Evolutionary conservation across 2,113 vertebrate genomes (phyloP), one percentile per base, ranked within the genome.

Genomic region (Fregetta grallaria): DNA sequence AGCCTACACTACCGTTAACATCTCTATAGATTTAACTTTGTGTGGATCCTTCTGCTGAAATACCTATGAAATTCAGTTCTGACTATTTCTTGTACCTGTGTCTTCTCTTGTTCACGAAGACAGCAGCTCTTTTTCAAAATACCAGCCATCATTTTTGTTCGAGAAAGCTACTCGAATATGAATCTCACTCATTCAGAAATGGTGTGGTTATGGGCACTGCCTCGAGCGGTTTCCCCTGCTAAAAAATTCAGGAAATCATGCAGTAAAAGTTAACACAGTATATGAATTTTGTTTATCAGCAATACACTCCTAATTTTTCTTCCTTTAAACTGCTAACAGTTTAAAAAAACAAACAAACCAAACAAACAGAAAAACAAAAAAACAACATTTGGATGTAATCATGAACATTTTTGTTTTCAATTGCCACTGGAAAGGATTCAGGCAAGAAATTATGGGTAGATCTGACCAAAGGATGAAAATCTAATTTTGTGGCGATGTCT

Each of bases 191-290:
- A 81, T 95, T 96, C 89, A 94, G 86, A 94, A 92, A 63, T 80
- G 89, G 91, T 91, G 89, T 94, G 76, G 93, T 92, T 96, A 87
- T 85, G 89, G 89, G 91, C 70, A 77, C 80, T 92, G 72, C 84
- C 93, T 96, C 86, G 95, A 91, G 80, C 75, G 81, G 68, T 81
- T 96, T 96, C 76, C 84, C 86, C 44, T 91, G 86, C 93, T 96
- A 93, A 97, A 97, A 96, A 91, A 91, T 91, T 94, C 95, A 92
- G 93, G 80, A 95, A 96, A 76, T 81, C 87, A 78, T 87, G 84
- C 86, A 94, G 61, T 91, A 86, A 61, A 95, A 96, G 76, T 95
- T 96, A 96, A 81, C 93, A 84, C 79, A 92, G 91, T 84, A 75
- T 91, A 92, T 96, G 91, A 96, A 94, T 95, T 87, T 94, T 89